Evolutionary conservation across 23 tunicate genomes (phyloP), one percentile per base, ranked within the genome.

Genomic region (Styela plicata): DNA sequence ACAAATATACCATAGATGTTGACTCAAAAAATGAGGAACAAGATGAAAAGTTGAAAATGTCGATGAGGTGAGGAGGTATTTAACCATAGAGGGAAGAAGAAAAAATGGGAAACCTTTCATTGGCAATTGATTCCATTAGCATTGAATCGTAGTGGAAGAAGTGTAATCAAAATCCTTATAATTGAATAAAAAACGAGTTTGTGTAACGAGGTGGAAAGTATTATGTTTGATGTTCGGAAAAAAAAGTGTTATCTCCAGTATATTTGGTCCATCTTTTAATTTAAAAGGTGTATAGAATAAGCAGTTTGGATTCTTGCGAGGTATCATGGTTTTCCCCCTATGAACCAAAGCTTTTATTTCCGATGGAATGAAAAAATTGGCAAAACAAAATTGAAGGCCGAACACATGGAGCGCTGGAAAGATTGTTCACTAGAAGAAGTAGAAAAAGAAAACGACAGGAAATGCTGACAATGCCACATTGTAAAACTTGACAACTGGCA

Each of bases 201-300:
- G 87, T 63, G 86, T 93, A n/a, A 34, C 80, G 98, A 67, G 98
- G 98, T 31, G 98, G 98, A n/a, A 85, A 88, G 93, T 93, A 85
- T 78, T 93, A 93, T 84, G 98, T n/a, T 93, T 31, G 91, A 92
- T 84, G 89, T 92, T 29, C 63, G 36, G 16, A 66, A 73, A 32
- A 84, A 30, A 74, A 74, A 78, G 52, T 92, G 97, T 33, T 82
- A 44, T 68, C 91, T 91, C 2, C n/a, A n/a, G n/a, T n/a, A 78
- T 92, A 2, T 87, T 83, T 69, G 87, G 97, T 91, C 83, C 89
- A 1, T 76, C 81, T 7, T 25, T 37, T n/a, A 76, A 76, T 52
- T 24, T 76, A 27, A 76, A 52, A 0, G 81, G 81, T 25, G 81
- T 76, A n/a, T n/a, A n/a, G 81, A 76, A 53, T 64, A 76, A 25